Conservation (phyloP, 2,797 vertebrate species). For the Gobionotothen gibberifrons region DNA sequence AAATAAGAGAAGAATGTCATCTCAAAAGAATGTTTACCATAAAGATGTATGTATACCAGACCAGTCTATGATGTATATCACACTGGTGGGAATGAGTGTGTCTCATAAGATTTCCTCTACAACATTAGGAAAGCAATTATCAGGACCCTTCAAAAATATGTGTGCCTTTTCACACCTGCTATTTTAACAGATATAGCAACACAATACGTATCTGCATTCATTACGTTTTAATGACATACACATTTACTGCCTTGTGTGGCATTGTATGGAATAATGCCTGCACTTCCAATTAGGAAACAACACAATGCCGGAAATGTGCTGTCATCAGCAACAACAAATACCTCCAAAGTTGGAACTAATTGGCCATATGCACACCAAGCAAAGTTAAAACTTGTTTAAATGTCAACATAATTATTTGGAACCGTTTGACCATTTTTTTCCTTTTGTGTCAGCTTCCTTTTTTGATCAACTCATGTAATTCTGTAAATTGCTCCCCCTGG, state of each 20-base stretch:
- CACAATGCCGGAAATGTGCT: constrained; percentile 13
- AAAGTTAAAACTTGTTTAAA: constrained; percentile 3
- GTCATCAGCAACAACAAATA: neutral
- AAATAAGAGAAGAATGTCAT: neutral
- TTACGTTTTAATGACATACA: constrained; percentile 19
- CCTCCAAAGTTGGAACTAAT: constrained; percentile 19
- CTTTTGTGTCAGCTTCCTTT: neutral
- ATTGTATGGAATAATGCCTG: neutral
- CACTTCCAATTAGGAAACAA: constrained; percentile 16
- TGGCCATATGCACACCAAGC: constrained; percentile 27
- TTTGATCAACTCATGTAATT: neutral
- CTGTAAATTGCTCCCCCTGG: constrained; percentile 2
- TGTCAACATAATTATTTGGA: neutral
- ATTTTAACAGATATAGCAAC: constrained; percentile 39
- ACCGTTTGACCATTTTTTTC: neutral
- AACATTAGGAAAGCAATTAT: constrained; percentile 41
- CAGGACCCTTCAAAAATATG: constrained; percentile 31
- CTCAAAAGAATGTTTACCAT: neutral
- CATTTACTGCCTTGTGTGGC: neutral
- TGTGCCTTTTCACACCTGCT: constrained; percentile 34
- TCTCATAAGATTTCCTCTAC: neutral
- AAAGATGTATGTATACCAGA: neutral
- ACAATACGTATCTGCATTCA: constrained; percentile 9
- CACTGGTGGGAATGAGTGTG: constrained; percentile 30
- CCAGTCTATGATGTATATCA: too few species aligned